A percentile compares a stretch with the other conserved stretches of the same genome.
Evolutionary conservation across 1,140 invertebrate genomes (phyloP).

Genomic region (Mycetomoellerius zeteki): DNA sequence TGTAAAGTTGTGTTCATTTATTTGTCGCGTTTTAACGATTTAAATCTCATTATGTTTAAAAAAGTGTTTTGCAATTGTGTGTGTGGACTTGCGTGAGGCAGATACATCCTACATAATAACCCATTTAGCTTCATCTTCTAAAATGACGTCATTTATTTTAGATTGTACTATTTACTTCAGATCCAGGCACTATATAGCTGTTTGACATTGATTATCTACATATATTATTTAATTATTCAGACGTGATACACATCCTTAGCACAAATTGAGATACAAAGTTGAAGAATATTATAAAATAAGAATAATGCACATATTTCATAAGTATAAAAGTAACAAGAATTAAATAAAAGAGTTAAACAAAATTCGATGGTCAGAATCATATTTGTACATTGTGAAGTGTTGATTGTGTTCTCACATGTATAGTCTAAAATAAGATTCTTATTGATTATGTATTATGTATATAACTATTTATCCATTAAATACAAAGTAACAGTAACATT

Average conservation of each 20-base stretch:
- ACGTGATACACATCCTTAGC: too few species aligned
- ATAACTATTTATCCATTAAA: too few species aligned
- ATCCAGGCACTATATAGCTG: not conserved
- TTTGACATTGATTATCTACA: not conserved
- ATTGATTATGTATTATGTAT: not conserved
- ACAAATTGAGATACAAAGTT: not conserved
- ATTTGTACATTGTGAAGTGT: not conserved
- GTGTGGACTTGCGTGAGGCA: not conserved
- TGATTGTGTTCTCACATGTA: too few species aligned
- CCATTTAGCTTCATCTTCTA: not conserved
- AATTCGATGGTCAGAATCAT: not conserved
- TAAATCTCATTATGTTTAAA: not conserved
- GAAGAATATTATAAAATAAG: not conserved
- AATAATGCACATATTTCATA: not conserved
- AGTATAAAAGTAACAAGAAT: not conserved
- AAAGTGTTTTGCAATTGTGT: not conserved
- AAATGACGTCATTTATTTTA: not conserved
- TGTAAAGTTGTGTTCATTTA: not conserved
- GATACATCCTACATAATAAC: not conserved
- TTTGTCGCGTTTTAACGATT: not conserved
- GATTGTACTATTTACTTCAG: too few species aligned
- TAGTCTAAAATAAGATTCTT: too few species aligned
- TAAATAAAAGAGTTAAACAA: not conserved
- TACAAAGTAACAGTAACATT: too few species aligned
- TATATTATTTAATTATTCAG: not conserved